Evolutionary conservation across 2,113 vertebrate genomes (phyloP), one percentile per base, ranked within the genome.

Genomic region (Zosterops pallidus): DNA sequence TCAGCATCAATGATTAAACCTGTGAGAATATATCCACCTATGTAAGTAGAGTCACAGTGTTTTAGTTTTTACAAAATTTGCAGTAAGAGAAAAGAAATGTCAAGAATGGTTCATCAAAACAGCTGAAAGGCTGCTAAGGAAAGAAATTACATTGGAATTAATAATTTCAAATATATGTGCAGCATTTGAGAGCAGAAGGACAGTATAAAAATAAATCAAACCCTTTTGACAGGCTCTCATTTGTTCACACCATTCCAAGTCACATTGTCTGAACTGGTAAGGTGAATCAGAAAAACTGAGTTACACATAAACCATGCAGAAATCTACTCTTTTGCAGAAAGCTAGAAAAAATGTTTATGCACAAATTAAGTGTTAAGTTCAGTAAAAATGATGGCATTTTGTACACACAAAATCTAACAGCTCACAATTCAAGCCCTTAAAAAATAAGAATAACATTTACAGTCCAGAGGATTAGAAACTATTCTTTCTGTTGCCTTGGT

Each of bases 131-230:
- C 59, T 90, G 16, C 83, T 57, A 64, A 74, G 46, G 63, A 72
- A 87, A 92, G 21, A 74, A 94, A 68, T 29, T 3, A 39, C n/a
- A 82, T 20, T 24, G 9, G 11, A 21, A 92, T 82, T 84, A 86
- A 82, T 91, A 84, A 87, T 82, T 96, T 92, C 57, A 94, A 90
- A 84, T 86, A 71, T 3, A 86, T 5, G 4, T 63, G 60, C 29
- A 89, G 26, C 56, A 89, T 78, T 83, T 91, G 69, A 95, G 49
- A 93, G 89, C 47, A 93, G 29, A 94, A 95, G 80, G 52, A 55
- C 42, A 64, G 60, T 26, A 56, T 60, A 86, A 92, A 96, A 91
- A 94, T 49, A 94, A 83, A 86, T 71, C 42, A 91, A 93, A 80
- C 22, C 6, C 41, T 91, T 91, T 31, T 70, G 64, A 68, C 47